These are phyloP conservation scores for Phoenoteleia sp. DNA, from an alignment of 2,888 invertebrate species.

Conservation along the genomic window DNA sequence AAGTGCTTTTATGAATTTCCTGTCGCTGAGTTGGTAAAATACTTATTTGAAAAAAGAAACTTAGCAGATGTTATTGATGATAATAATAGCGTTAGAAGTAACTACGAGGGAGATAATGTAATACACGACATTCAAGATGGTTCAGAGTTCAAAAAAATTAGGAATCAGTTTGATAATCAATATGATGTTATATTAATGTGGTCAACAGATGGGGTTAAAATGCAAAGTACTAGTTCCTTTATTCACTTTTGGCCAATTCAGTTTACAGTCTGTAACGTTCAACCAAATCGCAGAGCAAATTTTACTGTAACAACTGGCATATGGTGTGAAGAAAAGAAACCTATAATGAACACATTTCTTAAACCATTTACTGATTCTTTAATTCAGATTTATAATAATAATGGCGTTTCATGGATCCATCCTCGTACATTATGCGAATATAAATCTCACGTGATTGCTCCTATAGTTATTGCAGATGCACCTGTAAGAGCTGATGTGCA, in stretches of 20 bases:
- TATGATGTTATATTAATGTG: constrained; percentile 5
- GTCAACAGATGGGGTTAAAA: not conserved
- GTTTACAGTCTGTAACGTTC: not conserved
- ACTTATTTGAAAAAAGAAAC: not conserved
- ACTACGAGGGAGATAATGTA: not conserved
- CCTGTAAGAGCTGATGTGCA: constrained; percentile 53
- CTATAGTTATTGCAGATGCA: constrained; percentile 38
- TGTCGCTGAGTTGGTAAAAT: not conserved
- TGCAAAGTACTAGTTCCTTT: not conserved
- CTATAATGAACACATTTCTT: not conserved
- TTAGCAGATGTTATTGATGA: constrained; percentile 15
- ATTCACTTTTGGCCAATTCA: not conserved
- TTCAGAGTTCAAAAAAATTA: not conserved
- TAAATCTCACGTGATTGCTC: constrained; percentile 27
- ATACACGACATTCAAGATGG: constrained; percentile 7
- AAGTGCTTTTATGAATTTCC: constrained; percentile 1
- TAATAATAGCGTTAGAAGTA: not conserved
- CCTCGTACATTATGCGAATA: not conserved
- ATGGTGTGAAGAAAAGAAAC: not conserved
- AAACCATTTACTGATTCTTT: not conserved
- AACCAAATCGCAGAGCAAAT: not conserved
- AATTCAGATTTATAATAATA: not conserved
- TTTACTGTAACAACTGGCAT: not conserved
- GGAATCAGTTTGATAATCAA: not conserved
- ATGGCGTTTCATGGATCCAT: constrained; percentile 35